Conservation (phyloP, 2,113 vertebrate species). For the Puma concolor region DNA sequence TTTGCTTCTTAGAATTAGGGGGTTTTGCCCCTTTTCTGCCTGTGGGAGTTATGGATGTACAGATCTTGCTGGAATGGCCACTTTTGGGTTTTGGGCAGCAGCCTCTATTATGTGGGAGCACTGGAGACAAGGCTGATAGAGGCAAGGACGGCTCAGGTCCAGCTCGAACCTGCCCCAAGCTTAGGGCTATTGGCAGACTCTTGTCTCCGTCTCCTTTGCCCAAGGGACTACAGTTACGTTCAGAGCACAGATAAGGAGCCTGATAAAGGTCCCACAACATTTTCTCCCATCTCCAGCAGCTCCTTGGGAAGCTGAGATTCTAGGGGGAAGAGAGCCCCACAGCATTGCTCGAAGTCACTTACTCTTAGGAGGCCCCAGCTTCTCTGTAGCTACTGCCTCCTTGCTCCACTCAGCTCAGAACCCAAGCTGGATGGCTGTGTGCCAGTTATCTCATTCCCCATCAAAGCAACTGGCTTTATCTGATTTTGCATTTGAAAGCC, state of each 20-base stretch:
- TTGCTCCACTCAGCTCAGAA: not conserved
- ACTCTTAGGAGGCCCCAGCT: not conserved
- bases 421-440: no score
- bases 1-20: not conserved
- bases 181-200: accelerated
- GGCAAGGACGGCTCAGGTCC: not conserved
- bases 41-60: not conserved
- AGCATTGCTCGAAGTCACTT: not conserved
- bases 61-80: not conserved
- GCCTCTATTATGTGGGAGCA: not conserved
- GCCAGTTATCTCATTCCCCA: not conserved
- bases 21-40: not conserved
- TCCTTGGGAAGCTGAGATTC: not conserved
- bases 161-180: not conserved
- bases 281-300: not conserved
- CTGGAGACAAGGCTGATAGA: not conserved
- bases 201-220: not conserved
- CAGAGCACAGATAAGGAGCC: not conserved
- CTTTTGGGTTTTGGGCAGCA: not conserved
- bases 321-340: not conserved
- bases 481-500: not conserved
- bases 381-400: not conserved
- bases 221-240: not conserved
- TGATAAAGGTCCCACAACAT: not conserved
- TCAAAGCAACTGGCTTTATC: not conserved